These are phyloP conservation scores for Amphibalanus amphitrite DNA, from an alignment of 1,140 invertebrate species.

Conservation along the genomic window DNA sequence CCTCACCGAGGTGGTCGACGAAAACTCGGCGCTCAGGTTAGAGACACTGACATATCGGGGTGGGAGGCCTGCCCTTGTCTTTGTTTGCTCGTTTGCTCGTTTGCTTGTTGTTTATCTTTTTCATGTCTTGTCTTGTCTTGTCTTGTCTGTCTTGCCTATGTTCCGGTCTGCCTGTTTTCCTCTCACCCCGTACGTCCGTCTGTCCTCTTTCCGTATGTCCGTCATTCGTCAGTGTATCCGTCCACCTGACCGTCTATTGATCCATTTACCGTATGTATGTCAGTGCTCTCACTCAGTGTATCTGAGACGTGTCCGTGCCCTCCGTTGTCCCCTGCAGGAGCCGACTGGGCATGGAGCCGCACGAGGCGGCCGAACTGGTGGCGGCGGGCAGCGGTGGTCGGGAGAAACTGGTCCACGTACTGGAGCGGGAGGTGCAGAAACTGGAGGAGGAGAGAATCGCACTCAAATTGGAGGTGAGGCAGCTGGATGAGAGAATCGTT, in stretches of 20 bases:
- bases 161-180: too few relatives aligned
- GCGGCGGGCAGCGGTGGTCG: neutral
- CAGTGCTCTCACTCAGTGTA: too few relatives aligned
- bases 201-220: too few relatives aligned
- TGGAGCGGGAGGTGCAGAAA: conserved; percentile 21
- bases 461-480: conserved; percentile 12
- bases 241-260: too few relatives aligned
- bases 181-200: too few relatives aligned
- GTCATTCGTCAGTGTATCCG: too few relatives aligned
- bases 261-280: too few relatives aligned
- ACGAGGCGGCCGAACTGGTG: conserved; percentile 18
- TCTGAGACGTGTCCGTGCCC: too few relatives aligned
- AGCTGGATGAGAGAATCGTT: conserved; percentile 14
- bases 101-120: conserved; percentile 11
- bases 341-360: conserved; percentile 26
- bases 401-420: conserved; percentile 8
- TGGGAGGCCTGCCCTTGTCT: neutral
- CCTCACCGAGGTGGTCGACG: conserved; percentile 28
- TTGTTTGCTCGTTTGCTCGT: neutral
- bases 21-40: conserved; percentile 27
- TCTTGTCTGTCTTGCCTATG: too few relatives aligned
- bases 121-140: too few relatives aligned
- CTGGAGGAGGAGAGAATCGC: conserved; percentile 16
- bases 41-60: too few relatives aligned
- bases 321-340: conserved; percentile 10